Base-by-base conservation (phyloP, 2,113 vertebrate genomes). In the Bungarus multicinctus region DNA sequence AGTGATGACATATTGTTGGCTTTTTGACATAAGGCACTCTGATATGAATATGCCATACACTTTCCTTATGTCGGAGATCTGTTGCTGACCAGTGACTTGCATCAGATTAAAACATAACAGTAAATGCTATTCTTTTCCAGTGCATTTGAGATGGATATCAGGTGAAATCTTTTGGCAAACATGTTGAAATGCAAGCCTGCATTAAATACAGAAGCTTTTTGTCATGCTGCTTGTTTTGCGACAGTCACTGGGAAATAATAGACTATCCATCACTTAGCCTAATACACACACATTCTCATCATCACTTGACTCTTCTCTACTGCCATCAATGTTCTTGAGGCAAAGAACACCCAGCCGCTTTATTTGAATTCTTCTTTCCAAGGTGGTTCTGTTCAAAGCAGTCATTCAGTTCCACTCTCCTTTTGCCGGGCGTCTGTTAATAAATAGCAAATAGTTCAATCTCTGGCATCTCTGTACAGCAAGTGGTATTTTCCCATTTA, bases 381-480 rank as follows among this genome's bases (percentile, higher is more conserved):
- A 94, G 7, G 91, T 3, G 50, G 69, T 22, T 60, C 93, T 94
- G 52, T 93, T 95, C 95, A 91, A 92, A 27, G 94, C 14, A 58
- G 94, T 98, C 98, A 99, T 96, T 99, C 98, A 0, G 97, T 94
- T 96, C 98, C 97, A 0, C 96, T 96, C 94, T 98, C 98, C 97
- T 98, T 98, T 87, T 98, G 98, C 97, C 97, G 98, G 98, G 98
- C 97, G 96, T 98, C 99, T 99, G 97, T 89, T 11, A 87, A 90
- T 18, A 57, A 96, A 85, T 54, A 88, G 95, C 92, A 6, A 85
- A 20, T 85, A 1, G 3, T 43, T 45, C 96, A 47, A 95, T 11
- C 22, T 93, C 43, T 30, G 25, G 45, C 9, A 81, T 58, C 57
- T 81, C 55, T 45, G 23, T 4, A 69, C n/a, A 50, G 5, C 14